A percentile compares a stretch with the other conserved stretches of the same genome.
Evolutionary conservation across 2,888 invertebrate species (phyloP).

Genomic region (Muscina levida): DNA sequence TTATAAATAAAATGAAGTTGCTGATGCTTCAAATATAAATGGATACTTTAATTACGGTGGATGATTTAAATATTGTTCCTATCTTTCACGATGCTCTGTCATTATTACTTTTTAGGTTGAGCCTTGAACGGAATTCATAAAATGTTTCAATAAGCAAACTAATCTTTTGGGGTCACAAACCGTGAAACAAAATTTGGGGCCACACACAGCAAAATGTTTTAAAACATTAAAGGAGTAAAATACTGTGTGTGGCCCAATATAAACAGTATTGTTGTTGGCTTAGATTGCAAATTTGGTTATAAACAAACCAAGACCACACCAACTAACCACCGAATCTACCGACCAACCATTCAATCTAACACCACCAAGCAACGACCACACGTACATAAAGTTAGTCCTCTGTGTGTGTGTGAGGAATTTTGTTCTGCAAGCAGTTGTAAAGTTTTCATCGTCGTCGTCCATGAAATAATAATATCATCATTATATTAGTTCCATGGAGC

Average conservation of each 20-base stretch:
- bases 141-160: too few relatives aligned
- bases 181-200: too few relatives aligned
- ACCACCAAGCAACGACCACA: background rate
- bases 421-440: too few relatives aligned
- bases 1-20: background rate
- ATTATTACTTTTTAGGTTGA: too few relatives aligned
- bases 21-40: background rate
- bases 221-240: too few relatives aligned
- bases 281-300: background rate
- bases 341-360: background rate
- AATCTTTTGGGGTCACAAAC: background rate
- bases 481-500: too few relatives aligned
- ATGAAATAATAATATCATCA: slow-evolving; percentile 7
- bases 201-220: too few relatives aligned
- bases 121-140: too few relatives aligned
- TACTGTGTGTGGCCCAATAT: too few relatives aligned
- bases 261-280: too few relatives aligned
- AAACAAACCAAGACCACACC: background rate
- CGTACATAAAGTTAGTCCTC: too few relatives aligned
- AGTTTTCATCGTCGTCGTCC: background rate
- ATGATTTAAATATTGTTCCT: background rate
- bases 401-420: background rate
- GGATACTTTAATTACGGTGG: too few relatives aligned
- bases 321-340: background rate
- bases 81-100: background rate